Evolutionary conservation across 2,888 invertebrate genomes (phyloP).

Genomic region (Oligia strigilis): DNA sequence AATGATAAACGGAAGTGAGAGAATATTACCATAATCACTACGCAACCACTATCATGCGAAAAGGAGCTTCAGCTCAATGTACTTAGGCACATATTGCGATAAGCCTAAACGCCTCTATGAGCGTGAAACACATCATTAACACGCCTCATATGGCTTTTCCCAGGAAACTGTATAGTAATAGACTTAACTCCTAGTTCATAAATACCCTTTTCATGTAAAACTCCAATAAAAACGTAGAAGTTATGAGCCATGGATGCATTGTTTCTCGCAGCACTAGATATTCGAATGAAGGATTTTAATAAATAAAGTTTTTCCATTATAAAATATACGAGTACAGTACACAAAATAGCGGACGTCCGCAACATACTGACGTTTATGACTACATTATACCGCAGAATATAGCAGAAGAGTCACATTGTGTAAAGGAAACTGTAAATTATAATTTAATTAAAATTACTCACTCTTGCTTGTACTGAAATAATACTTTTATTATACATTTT

Average conservation of each 20-base stretch:
- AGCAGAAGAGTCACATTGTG: conserved; percentile 11
- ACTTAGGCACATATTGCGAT: conserved; percentile 15
- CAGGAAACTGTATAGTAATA: conserved; percentile 5
- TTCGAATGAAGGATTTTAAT: conserved; percentile 61
- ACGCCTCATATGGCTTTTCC: background rate
- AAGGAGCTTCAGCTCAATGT: background rate
- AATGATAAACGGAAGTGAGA: background rate
- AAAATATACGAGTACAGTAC: conserved; percentile 44
- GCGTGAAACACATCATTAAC: conserved; percentile 4
- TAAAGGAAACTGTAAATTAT: background rate
- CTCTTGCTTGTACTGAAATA: background rate
- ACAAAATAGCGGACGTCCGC: conserved; percentile 45
- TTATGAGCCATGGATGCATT: conserved; percentile 27
- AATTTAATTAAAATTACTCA: background rate
- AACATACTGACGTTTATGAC: conserved; percentile 43
- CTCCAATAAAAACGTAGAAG: conserved; percentile 24
- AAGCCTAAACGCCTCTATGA: conserved; percentile 1
- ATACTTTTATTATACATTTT: background rate
- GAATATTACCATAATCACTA: conserved; percentile 3
- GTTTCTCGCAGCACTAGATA: conserved; percentile 29
- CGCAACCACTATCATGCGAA: background rate
- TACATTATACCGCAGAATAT: conserved; percentile 4
- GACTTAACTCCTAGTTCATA: background rate
- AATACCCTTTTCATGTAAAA: conserved; percentile 17
- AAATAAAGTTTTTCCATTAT: conserved; percentile 66